phyloP scores from a whole-genome alignment of 2,888 invertebrate genomes.

The Melieria omissa region DNA sequence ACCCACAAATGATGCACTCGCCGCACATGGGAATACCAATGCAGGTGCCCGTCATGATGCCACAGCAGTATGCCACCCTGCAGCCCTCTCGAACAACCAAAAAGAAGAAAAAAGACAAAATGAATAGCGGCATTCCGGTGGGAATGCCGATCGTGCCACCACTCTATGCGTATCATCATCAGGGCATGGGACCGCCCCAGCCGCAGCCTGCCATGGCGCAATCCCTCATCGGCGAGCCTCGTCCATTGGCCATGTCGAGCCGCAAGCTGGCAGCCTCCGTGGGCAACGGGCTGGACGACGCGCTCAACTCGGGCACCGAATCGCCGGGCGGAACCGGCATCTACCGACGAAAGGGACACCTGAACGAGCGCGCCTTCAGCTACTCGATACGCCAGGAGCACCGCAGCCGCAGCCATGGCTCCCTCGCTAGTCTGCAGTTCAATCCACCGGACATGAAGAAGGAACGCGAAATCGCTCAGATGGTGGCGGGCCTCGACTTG shows the following conservation, averaged over 20 bases:
- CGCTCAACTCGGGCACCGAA: constrained; percentile 68
- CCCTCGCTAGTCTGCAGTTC: constrained; percentile 90
- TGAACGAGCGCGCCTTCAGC: constrained; percentile 92
- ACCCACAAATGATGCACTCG: constrained; percentile 59
- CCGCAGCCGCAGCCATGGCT: constrained; percentile 91
- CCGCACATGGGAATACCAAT: constrained; percentile 63
- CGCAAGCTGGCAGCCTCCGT: constrained; percentile 76
- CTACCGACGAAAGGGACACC: constrained; percentile 88
- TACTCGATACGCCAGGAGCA: constrained; percentile 95
- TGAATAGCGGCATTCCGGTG: constrained; percentile 64
- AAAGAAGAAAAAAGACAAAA: constrained; percentile 68
- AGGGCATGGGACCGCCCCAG: constrained; percentile 53
- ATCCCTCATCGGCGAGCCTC: constrained; percentile 71
- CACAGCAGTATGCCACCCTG: constrained; percentile 74
- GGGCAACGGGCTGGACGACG: constrained; percentile 73
- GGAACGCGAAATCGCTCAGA: constrained; percentile 90
- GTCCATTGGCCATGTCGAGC: constrained; percentile 69
- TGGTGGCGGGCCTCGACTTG: constrained; percentile 89
- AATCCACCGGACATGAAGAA: constrained; percentile 88
- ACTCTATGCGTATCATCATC: constrained; percentile 66
- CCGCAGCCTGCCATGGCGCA: constrained; percentile 68
- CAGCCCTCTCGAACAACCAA: constrained; percentile 74
- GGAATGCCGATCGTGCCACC: constrained; percentile 70
- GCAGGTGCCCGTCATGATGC: constrained; percentile 68
- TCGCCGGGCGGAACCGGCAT: constrained; percentile 81